Conservation (phyloP, 2,797 vertebrate genomes). For the Myotis planiceps region DNA sequence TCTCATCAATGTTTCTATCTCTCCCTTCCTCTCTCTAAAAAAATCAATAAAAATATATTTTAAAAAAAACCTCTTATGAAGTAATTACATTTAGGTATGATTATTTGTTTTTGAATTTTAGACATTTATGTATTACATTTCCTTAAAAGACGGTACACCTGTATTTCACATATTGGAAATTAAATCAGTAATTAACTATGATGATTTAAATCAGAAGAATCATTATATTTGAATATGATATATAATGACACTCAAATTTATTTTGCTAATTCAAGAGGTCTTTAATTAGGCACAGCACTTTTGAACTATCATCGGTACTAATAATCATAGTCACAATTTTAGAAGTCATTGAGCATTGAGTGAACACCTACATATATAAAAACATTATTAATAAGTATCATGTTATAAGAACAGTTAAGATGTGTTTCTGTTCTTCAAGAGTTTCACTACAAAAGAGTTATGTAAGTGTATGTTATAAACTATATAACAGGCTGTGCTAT, state of each 20-base stretch:
- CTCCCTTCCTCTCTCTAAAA: no score
- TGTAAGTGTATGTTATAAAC: not conserved
- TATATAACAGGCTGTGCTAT: not conserved
- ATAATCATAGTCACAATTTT: not conserved
- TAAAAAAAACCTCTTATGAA: not conserved
- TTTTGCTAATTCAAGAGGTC: conserved; percentile 25
- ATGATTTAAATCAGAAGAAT: conserved; percentile 50
- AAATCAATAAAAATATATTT: no score
- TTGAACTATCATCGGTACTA: conserved; percentile 3
- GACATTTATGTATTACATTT: not conserved
- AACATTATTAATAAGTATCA: conserved; percentile 5
- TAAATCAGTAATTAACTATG: not conserved
- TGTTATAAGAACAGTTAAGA: conserved; percentile 7
- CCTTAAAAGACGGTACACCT: not conserved
- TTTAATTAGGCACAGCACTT: conserved; percentile 13
- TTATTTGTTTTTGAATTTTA: conserved; percentile 43
- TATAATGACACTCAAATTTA: not conserved
- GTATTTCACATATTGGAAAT: conserved; percentile 22
- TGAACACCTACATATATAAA: not conserved
- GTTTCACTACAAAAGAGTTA: not conserved
- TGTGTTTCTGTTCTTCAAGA: conserved; percentile 4
- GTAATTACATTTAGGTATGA: conserved; percentile 7
- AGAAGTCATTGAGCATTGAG: conserved; percentile 45
- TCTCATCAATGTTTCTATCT: no score
- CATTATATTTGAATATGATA: conserved; percentile 6